Conservation (phyloP, 2,888 invertebrate genomes). For the Acanthosoma haemorrhoidale region DNA sequence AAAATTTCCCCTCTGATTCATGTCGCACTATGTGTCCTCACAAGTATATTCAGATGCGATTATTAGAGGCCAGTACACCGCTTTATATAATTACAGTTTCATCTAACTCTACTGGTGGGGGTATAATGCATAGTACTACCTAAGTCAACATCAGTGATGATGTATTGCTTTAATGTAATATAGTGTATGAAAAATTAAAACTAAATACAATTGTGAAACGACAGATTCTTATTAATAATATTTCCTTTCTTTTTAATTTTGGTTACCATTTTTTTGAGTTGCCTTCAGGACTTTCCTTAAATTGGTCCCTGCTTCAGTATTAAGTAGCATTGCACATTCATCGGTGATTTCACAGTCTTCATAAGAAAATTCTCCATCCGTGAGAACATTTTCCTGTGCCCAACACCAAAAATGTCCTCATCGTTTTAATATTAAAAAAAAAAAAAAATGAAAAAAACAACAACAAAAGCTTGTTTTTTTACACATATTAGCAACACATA, state of each 20-base stretch:
- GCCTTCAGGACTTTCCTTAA: constrained; percentile 43
- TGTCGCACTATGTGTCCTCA: too few relatives aligned
- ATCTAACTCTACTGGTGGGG: too few relatives aligned
- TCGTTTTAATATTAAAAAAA: constrained; percentile 17
- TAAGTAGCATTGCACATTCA: constrained; percentile 65
- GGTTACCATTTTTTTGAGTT: constrained; percentile 36
- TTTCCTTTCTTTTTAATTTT: background rate
- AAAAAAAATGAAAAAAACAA: constrained; percentile 1
- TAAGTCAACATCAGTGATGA: too few relatives aligned
- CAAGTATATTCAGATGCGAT: too few relatives aligned
- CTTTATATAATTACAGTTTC: too few relatives aligned
- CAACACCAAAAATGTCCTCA: constrained; percentile 36
- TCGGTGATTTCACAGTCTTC: constrained; percentile 65
- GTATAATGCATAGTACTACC: too few relatives aligned
- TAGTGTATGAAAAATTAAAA: background rate
- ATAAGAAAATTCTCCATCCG: constrained; percentile 54
- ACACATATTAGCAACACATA: constrained; percentile 1
- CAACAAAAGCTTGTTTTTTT: constrained; percentile 11
- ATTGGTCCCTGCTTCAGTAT: constrained; percentile 45
- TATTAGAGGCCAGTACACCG: too few relatives aligned
- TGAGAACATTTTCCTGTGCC: constrained; percentile 53
- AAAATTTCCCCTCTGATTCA: too few relatives aligned
- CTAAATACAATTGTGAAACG: background rate
- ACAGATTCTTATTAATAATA: background rate
- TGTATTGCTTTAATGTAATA: background rate